Evolutionary conservation across 2,797 vertebrate genomes (phyloP).

Genomic region (Ammospiza maritima): DNA sequence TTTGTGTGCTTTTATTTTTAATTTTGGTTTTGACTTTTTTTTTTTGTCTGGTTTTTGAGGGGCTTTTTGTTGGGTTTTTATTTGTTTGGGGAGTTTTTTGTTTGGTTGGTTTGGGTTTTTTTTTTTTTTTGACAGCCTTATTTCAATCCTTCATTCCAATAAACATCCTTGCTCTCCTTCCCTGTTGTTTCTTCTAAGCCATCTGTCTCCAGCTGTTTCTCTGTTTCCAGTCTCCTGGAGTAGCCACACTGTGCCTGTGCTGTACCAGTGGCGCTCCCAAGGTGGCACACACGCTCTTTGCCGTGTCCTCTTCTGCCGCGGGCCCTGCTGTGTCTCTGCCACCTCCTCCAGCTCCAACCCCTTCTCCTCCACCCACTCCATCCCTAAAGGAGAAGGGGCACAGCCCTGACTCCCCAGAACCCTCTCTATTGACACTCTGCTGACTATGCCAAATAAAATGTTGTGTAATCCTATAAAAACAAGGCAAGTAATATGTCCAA

Average conservation of each 20-base stretch:
- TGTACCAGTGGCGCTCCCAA: not conserved
- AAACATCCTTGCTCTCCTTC: not conserved
- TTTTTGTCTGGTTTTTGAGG: not conserved
- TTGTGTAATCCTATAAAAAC: not conserved
- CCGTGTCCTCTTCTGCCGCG: too few species aligned
- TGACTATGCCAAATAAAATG: not conserved
- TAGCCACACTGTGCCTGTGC: not conserved
- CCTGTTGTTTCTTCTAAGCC: not conserved
- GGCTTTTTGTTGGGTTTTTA: not conserved
- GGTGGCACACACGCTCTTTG: not conserved
- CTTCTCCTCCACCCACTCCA: not conserved
- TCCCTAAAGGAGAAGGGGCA: not conserved
- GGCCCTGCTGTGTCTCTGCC: too few species aligned
- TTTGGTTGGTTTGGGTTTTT: not conserved
- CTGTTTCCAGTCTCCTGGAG: not conserved
- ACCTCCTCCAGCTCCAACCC: not conserved
- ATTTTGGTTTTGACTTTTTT: not conserved
- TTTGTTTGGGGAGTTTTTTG: not conserved
- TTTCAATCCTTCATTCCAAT: not conserved
- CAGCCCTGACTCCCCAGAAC: not conserved
- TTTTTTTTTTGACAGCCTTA: not conserved
- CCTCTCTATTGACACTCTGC: too few species aligned
- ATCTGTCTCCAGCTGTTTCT: not conserved
- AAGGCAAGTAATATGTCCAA: not conserved
- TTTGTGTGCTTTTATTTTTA: too few species aligned